Conservation (phyloP, 1,140 invertebrate species). For the Luehdorfia chinensis region DNA sequence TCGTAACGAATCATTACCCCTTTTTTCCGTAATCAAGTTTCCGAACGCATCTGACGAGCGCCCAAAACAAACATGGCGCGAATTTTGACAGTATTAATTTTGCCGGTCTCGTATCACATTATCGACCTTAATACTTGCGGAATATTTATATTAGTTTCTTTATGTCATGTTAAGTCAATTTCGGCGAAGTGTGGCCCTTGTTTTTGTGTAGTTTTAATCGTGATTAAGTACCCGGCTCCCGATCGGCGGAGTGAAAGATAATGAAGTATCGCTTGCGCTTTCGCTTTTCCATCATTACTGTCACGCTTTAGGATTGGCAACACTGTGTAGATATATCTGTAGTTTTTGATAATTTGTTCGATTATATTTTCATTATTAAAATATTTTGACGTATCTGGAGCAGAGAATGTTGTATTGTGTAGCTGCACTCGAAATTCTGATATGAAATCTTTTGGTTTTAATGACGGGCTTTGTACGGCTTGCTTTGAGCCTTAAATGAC, state of each 20-base stretch:
- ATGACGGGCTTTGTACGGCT: neutral
- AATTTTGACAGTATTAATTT: slow-evolving; percentile 24
- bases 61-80: slow-evolving; percentile 63
- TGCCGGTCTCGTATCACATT: slow-evolving; percentile 22
- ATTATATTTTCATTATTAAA: slow-evolving; percentile 3
- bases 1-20: slow-evolving; percentile 47
- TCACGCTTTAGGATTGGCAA: slow-evolving; percentile 42
- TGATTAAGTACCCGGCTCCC: slow-evolving; percentile 56
- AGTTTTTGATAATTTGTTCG: slow-evolving; percentile 23
- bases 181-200: slow-evolving; percentile 19
- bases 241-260: slow-evolving; percentile 51
- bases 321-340: slow-evolving; percentile 34
- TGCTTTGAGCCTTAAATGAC: slow-evolving; percentile 4
- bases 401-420: slow-evolving; percentile 2
- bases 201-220: slow-evolving; percentile 48
- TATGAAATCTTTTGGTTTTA: slow-evolving; percentile 6
- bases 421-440: neutral
- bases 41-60: slow-evolving; percentile 38
- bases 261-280: slow-evolving; percentile 65
- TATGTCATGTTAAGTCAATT: slow-evolving; percentile 16
- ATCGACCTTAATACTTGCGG: slow-evolving; percentile 26
- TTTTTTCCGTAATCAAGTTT: slow-evolving; percentile 60
- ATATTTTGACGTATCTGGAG: slow-evolving; percentile 13
- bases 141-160: slow-evolving; percentile 15
- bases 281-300: slow-evolving; percentile 64